Evolutionary conservation across 2,797 vertebrate species (phyloP).

Genomic region (Sebastiscus albofasciatus): DNA sequence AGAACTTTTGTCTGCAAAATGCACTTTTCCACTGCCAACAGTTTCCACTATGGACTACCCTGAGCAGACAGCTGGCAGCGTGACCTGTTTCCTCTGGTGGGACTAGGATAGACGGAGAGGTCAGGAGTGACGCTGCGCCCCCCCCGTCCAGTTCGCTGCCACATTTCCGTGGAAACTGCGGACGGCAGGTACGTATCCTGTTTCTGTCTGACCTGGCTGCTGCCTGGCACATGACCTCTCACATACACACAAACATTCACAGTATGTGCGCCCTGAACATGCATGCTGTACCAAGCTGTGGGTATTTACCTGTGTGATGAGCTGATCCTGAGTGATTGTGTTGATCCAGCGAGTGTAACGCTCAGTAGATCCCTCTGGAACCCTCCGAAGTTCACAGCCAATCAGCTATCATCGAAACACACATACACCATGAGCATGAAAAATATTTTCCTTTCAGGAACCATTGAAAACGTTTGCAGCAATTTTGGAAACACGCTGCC

Average conservation of each 20-base stretch:
- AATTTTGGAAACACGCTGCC: not conserved
- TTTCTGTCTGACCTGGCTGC: conserved; percentile 64
- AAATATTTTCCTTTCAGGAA: not conserved
- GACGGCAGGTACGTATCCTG: conserved; percentile 76
- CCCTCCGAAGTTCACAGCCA: conserved; percentile 88
- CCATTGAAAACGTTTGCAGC: not conserved
- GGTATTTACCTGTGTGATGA: conserved; percentile 89
- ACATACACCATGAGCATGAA: not conserved
- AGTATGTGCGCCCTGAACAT: not conserved
- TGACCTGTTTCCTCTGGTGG: conserved; percentile 52
- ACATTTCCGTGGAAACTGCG: conserved; percentile 74
- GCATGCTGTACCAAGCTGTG: not conserved
- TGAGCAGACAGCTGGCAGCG: conserved; percentile 40
- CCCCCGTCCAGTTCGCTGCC: conserved; percentile 13
- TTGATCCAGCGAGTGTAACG: conserved; percentile 97
- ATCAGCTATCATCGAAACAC: conserved; percentile 83
- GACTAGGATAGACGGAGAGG: conserved; percentile 42
- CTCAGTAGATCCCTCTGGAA: conserved; percentile 89
- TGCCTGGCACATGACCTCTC: conserved; percentile 71
- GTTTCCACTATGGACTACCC: conserved; percentile 18
- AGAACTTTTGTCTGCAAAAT: conserved; percentile 2
- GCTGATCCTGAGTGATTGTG: conserved; percentile 85
- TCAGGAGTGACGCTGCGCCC: conserved; percentile 35
- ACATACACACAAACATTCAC: not conserved
- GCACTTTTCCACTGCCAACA: conserved; percentile 37